Conservation (phyloP, 2,797 vertebrate species). For the Bucorvus abyssinicus region DNA sequence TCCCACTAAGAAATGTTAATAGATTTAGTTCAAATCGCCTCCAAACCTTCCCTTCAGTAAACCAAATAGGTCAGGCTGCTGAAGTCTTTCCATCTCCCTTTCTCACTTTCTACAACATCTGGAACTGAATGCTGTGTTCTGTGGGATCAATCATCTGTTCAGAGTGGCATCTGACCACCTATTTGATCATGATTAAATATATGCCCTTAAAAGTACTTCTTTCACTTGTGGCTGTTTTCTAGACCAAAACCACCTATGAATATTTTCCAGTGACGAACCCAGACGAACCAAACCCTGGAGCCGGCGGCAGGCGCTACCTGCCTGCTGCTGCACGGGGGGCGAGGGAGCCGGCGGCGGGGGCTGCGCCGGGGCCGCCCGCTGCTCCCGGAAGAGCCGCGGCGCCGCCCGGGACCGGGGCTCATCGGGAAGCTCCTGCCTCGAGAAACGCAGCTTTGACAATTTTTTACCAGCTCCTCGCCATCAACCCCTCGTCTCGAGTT, state of each 20-base stretch:
- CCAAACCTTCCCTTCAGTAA: background rate
- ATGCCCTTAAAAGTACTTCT: background rate
- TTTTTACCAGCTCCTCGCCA: fast-evolving
- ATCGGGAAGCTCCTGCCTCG: background rate
- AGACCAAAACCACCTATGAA: background rate
- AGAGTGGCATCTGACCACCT: background rate
- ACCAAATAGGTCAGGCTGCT: background rate
- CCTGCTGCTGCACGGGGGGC: background rate
- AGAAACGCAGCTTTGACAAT: background rate
- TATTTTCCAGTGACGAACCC: background rate
- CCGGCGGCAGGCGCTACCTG: background rate
- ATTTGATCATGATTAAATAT: background rate
- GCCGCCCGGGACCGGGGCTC: background rate
- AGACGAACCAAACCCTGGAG: fast-evolving
- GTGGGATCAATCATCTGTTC: background rate
- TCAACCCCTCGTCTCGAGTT: fast-evolving
- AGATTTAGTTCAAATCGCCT: constrained; percentile 15
- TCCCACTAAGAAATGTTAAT: background rate
- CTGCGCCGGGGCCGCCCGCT: background rate
- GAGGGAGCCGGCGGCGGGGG: background rate
- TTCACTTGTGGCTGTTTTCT: background rate
- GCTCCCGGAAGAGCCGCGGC: background rate
- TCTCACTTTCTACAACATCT: background rate
- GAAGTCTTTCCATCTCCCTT: background rate
- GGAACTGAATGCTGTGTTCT: background rate